Conservation (phyloP, 1,140 invertebrate genomes). For the Onthophagus taurus region DNA sequence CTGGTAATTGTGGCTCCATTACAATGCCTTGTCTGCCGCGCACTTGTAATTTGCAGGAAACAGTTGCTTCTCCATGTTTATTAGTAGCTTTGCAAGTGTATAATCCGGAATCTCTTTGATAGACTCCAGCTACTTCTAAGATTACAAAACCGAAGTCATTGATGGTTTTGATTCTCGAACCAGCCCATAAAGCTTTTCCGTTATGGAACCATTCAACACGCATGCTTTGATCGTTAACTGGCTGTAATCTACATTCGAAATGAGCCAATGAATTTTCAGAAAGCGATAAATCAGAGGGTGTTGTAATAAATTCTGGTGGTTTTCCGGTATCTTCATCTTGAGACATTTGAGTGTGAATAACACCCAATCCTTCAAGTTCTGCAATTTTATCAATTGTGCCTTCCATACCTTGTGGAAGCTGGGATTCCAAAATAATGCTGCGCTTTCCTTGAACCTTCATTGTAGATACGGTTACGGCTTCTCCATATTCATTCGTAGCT, state of each 20-base stretch:
- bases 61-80: slow-evolving; percentile 78
- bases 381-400: slow-evolving; percentile 89
- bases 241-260: slow-evolving; percentile 82
- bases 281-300: slow-evolving; percentile 73
- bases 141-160: slow-evolving; percentile 93
- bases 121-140: slow-evolving; percentile 79
- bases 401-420: slow-evolving; percentile 87
- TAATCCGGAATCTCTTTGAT: slow-evolving; percentile 76
- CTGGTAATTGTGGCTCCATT: slow-evolving; percentile 81
- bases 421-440: slow-evolving; percentile 84
- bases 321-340: slow-evolving; percentile 78
- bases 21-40: slow-evolving; percentile 79
- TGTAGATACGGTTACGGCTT: slow-evolving; percentile 84
- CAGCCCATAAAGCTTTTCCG: slow-evolving; percentile 78
- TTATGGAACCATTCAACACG: slow-evolving; percentile 95
- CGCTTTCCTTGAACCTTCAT: slow-evolving; percentile 87
- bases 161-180: slow-evolving; percentile 82
- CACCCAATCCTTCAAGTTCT: slow-evolving; percentile 78
- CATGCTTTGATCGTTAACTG: slow-evolving; percentile 88
- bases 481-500: slow-evolving; percentile 82
- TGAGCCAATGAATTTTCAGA: slow-evolving; percentile 84
- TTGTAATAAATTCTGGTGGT: slow-evolving; percentile 87
- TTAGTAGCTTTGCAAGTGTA: slow-evolving; percentile 90
- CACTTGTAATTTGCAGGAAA: slow-evolving; percentile 76
- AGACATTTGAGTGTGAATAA: slow-evolving; percentile 46